Evolutionary conservation across 2,113 vertebrate genomes (phyloP).

Genomic region (Uropsilus gracilis): DNA sequence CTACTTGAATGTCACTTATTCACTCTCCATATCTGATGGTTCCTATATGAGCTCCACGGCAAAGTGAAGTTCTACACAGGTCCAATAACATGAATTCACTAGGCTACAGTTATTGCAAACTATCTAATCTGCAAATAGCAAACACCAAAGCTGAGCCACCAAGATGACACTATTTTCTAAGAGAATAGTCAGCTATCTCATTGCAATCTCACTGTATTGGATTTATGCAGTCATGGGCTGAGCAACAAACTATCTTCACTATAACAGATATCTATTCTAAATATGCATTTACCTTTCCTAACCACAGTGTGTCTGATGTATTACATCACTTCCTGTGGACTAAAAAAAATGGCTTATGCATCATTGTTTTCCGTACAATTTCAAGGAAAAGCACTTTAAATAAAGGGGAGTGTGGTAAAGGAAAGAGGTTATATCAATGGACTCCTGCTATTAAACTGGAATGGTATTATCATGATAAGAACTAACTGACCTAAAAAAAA

Average conservation of each 20-base stretch:
- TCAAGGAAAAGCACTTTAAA: constrained; percentile 38
- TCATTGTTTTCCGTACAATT: not conserved
- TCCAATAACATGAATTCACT: not conserved
- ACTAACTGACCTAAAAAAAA: not conserved
- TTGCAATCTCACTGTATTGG: not conserved
- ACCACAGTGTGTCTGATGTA: not conserved
- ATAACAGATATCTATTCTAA: not conserved
- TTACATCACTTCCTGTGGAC: not conserved
- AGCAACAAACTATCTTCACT: not conserved
- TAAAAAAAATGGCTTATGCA: not conserved
- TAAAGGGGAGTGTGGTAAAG: not conserved
- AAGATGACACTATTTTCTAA: not conserved
- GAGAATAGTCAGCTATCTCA: not conserved
- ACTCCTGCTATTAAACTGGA: not conserved
- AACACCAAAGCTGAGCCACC: not conserved
- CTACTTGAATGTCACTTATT: not conserved
- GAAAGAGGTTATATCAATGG: not conserved
- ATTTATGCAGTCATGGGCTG: not conserved
- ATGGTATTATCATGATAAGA: not conserved
- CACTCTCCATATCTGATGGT: not conserved
- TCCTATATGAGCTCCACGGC: too few relatives aligned
- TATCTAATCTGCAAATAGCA: not conserved
- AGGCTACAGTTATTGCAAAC: not conserved
- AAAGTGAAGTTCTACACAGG: not conserved
- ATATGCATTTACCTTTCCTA: not conserved